These are phyloP conservation scores for Podarcis muralis DNA, from an alignment of 2,113 vertebrate genomes.

Conservation along the genomic window DNA sequence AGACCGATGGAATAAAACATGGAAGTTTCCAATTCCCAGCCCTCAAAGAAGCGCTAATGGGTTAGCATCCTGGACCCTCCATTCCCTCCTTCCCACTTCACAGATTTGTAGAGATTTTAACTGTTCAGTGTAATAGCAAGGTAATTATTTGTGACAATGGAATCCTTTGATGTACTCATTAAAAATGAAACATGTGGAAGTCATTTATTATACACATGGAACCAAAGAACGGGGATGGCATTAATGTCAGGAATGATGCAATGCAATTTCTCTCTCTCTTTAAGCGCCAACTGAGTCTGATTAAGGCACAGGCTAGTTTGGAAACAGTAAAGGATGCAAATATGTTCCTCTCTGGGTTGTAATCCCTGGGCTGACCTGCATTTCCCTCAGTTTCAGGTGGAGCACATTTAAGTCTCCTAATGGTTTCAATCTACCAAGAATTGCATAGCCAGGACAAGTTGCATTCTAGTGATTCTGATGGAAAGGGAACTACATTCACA, in stretches of 20 bases:
- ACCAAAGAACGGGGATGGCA: constrained; percentile 31
- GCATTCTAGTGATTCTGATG: background rate
- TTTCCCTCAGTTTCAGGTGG: background rate
- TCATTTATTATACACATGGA: constrained; percentile 34
- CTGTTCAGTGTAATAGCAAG: background rate
- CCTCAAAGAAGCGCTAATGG: background rate
- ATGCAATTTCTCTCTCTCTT: constrained; percentile 2
- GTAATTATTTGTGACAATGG: background rate
- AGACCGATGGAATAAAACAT: background rate
- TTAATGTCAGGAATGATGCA: constrained; percentile 40
- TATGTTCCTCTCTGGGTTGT: background rate
- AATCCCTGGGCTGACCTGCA: rapidly evolving
- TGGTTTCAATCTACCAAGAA: rapidly evolving
- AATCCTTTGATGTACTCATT: constrained; percentile 19
- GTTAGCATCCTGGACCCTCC: background rate
- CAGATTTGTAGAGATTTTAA: background rate
- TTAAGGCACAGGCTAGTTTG: background rate
- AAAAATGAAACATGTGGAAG: constrained; percentile 37
- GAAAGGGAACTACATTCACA: background rate
- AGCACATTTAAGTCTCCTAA: background rate
- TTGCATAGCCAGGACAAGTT: rapidly evolving
- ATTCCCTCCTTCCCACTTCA: background rate
- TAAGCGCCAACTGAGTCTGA: constrained; percentile 17
- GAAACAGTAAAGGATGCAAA: background rate
- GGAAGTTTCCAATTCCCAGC: background rate